Evolutionary conservation across 2,113 vertebrate species (phyloP).

Genomic region (Micromys minutus): DNA sequence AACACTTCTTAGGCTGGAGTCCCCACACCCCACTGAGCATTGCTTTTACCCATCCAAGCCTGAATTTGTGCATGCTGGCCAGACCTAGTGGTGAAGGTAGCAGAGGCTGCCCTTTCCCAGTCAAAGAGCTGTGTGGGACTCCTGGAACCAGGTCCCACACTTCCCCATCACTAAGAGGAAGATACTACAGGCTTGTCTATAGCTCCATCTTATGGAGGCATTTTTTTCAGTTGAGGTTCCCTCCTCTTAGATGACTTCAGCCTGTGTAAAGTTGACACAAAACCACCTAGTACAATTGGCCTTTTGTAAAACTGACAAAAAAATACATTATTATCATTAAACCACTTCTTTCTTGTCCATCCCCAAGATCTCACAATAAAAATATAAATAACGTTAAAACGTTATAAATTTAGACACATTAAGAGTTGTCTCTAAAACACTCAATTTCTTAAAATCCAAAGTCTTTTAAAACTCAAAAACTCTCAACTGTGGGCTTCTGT

Average conservation of each 20-base stretch:
- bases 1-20: too few species aligned
- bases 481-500: background rate
- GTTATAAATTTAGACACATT: background rate
- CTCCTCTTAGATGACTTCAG: background rate
- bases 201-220: background rate
- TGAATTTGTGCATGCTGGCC: too few species aligned
- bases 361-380: background rate
- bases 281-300: background rate
- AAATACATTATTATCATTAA: background rate
- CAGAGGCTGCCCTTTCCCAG: too few species aligned
- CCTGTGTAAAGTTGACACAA: background rate
- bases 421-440: background rate
- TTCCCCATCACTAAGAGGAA: background rate
- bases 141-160: too few species aligned
- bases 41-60: too few species aligned
- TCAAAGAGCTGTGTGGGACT: too few species aligned
- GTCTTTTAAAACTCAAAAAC: background rate
- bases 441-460: background rate
- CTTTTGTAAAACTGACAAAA: background rate
- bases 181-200: background rate
- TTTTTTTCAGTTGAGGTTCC: background rate
- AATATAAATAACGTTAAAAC: background rate
- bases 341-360: background rate
- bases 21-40: too few species aligned
- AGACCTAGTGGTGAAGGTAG: too few species aligned